Evolutionary conservation across 1,140 invertebrate species (phyloP).

Genomic region (Mamestra configurata): DNA sequence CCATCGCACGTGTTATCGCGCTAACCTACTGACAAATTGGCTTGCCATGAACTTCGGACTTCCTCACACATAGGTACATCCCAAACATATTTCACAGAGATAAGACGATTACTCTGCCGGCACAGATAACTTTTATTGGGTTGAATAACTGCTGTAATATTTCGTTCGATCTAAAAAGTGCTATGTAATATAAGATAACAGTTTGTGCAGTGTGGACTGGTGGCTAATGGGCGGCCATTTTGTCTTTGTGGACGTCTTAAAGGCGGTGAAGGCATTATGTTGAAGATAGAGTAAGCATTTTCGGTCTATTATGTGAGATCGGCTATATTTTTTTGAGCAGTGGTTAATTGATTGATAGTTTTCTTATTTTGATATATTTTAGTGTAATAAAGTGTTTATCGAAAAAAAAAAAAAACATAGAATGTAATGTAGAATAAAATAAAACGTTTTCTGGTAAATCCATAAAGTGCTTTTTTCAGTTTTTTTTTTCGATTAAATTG

Average conservation of each 20-base stretch:
- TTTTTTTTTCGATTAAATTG: no score
- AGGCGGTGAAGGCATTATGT: constrained; percentile 9
- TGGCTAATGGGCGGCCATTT: constrained; percentile 19
- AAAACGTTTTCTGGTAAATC: no score
- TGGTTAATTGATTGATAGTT: neutral
- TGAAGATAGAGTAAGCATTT: neutral
- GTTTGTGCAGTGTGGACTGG: constrained; percentile 18
- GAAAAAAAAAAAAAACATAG: no score
- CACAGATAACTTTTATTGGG: constrained; percentile 59
- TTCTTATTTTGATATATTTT: neutral
- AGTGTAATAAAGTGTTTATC: no score
- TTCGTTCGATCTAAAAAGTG: constrained; percentile 45
- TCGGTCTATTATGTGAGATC: neutral
- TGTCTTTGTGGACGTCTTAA: constrained; percentile 23
- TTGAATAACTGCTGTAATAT: constrained; percentile 60
- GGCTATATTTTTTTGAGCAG: neutral
- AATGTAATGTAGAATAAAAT: no score
- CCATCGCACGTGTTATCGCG: constrained; percentile 39
- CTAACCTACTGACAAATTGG: constrained; percentile 51
- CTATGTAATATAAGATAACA: constrained; percentile 26
- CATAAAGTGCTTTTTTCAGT: no score
- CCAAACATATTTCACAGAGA: constrained; percentile 58
- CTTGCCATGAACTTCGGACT: constrained; percentile 42
- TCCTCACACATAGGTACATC: constrained; percentile 14
- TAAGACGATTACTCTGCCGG: constrained; percentile 57